Base-by-base conservation (phyloP, 2,113 vertebrate species). In the Phaetusa simplex region DNA sequence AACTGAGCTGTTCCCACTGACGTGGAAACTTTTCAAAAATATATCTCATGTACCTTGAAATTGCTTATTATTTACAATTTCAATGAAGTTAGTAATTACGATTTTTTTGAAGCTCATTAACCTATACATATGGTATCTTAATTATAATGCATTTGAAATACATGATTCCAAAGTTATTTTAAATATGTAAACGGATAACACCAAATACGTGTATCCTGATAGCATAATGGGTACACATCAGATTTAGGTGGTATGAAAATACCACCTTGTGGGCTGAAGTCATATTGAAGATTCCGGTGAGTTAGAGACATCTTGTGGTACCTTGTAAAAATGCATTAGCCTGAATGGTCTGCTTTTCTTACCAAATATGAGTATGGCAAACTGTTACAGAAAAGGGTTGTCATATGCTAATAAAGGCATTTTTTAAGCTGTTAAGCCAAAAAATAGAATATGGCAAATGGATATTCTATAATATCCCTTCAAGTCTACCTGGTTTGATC, bases 231-330 rank as follows among this genome's bases (percentile, higher is more conserved):
- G 83, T 87, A 45, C 2, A 0, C 56, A 34, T 17, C 30, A 34
- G 61, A 15, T 90, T 65, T 67, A 27, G 8, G 50, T 92, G 29
- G 3, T 65, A 11, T 14, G 49, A 47, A 71, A 58, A 61, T 62
- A n/a, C 34, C 8, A 8, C 18, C 27, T 74, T 43, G 36, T 20
- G 72, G 36, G 14, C 12, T 55, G 36, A 36, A 77, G 29, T 69
- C 6, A 5, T 92, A 29, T n/a, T 77, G 69, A 79, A n/a, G 82
- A 82, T 72, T 82, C 65, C 73, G 88, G 98, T 97, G 95, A 88
- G 70, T 82, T 72, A 93, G 97, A 97, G 98, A 94, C 98, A 98
- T 97, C 98, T 98, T 97, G 98, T 99, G 98, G 98, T 91, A 36
- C 17, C 19, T 64, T 69, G 2, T 67, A 83, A 84, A 88, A 98